Conservation (phyloP, 2,888 invertebrate genomes). For the Micoletzkya japonica region DNA sequence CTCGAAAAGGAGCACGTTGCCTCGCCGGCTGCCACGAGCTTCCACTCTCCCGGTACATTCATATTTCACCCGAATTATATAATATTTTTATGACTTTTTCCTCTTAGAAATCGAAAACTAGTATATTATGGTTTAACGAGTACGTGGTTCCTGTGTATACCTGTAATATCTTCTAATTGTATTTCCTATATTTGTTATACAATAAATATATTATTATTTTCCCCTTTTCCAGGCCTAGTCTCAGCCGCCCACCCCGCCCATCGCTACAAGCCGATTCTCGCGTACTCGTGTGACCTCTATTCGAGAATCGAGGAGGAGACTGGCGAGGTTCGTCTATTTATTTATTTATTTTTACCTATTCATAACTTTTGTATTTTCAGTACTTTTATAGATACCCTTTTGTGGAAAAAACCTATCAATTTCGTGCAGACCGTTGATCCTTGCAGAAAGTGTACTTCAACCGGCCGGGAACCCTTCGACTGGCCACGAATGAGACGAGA, state of each 20-base stretch:
- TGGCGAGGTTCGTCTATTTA: conserved; percentile 65
- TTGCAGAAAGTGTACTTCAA: conserved; percentile 65
- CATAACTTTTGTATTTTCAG: not conserved
- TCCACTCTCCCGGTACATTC: conserved; percentile 46
- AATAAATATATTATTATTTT: too few species aligned
- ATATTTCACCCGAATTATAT: not conserved
- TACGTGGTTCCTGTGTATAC: not conserved
- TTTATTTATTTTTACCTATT: conserved; percentile 4
- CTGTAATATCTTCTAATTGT: not conserved
- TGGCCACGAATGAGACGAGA: conserved; percentile 64
- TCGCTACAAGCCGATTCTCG: conserved; percentile 65
- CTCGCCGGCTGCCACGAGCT: conserved; percentile 45
- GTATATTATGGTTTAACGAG: conserved; percentile 50
- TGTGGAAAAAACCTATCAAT: not conserved
- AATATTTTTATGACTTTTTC: conserved; percentile 3
- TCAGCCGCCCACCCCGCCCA: conserved; percentile 66
- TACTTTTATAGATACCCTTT: not conserved
- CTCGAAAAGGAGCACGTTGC: conserved; percentile 41
- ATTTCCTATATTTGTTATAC: not conserved
- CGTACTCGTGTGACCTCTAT: conserved; percentile 65
- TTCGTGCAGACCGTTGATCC: not conserved
- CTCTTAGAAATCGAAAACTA: not conserved
- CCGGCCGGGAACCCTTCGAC: conserved; percentile 65
- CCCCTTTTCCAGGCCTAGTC: conserved; percentile 64
- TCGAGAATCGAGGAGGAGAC: conserved; percentile 65